Percentiles rank a stretch among this genome's conserved stretches.
phyloP scores from a whole-genome alignment of 2,888 invertebrate species.

The Noctua comes region DNA sequence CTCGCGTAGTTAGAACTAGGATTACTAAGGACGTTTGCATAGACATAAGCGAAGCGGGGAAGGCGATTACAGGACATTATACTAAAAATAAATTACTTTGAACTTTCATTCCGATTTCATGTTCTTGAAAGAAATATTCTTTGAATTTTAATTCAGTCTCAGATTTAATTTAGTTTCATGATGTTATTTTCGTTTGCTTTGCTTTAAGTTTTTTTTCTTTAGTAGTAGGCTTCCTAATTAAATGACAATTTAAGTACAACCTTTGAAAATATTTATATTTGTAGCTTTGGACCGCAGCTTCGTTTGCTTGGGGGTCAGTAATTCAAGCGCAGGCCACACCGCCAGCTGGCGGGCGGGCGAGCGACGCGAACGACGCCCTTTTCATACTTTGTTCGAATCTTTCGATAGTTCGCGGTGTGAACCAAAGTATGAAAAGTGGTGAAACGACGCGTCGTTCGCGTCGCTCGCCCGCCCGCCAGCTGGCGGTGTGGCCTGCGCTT shows the following conservation, averaged over 20 bases:
- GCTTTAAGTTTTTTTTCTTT: too few relatives aligned
- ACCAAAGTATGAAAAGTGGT: too few relatives aligned
- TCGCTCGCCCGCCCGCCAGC: too few relatives aligned
- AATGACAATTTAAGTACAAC: not conserved
- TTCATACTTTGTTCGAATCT: too few relatives aligned
- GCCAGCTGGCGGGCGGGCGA: too few relatives aligned
- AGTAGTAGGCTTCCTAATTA: not conserved
- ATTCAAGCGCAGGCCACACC: too few relatives aligned
- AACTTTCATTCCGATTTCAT: not conserved
- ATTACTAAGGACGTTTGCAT: conserved; percentile 22
- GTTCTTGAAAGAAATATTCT: not conserved
- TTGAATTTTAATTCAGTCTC: not conserved
- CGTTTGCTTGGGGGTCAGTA: too few relatives aligned
- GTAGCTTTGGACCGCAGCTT: not conserved
- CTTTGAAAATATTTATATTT: not conserved
- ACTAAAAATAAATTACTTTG: conserved; percentile 1
- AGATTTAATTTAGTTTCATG: not conserved
- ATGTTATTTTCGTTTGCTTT: not conserved
- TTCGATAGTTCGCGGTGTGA: too few relatives aligned
- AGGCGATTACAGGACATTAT: not conserved
- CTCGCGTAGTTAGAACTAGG: conserved; percentile 46
- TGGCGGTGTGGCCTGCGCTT: too few relatives aligned
- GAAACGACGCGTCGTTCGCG: too few relatives aligned
- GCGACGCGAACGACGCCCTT: too few relatives aligned
- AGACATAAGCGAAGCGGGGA: conserved; percentile 43